These are phyloP conservation scores for Trypoxylus dichotomus DNA, from an alignment of 1,140 invertebrate species.

Conservation along the genomic window DNA sequence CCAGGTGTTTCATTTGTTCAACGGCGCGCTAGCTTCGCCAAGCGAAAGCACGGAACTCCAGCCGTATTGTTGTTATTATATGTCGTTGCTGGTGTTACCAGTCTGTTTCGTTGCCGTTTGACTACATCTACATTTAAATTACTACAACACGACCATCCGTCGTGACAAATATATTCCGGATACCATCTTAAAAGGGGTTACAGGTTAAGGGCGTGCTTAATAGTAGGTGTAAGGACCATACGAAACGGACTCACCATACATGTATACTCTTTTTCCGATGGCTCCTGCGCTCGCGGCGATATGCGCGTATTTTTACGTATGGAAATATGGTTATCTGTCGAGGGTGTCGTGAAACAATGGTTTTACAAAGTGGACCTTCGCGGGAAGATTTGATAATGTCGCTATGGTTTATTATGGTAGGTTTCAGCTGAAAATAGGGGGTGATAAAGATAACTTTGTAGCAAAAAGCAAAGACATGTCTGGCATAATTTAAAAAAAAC, in stretches of 20 bases:
- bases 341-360: not conserved
- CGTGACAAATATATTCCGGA: constrained; percentile 21
- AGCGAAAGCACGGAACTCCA: not conserved
- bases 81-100: not conserved
- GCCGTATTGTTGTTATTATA: not conserved
- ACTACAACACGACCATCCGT: constrained; percentile 4
- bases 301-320: not conserved
- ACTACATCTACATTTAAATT: constrained; percentile 16
- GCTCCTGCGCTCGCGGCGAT: not conserved
- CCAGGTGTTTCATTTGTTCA: not conserved
- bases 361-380: not conserved
- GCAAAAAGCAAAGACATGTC: too few species aligned
- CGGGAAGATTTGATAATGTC: not conserved
- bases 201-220: constrained; percentile 10
- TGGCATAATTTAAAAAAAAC: too few species aligned
- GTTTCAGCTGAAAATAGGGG: not conserved
- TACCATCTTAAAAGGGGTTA: constrained; percentile 2
- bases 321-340: not conserved
- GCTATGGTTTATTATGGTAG: not conserved
- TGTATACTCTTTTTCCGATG: not conserved
- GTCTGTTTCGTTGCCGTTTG: not conserved
- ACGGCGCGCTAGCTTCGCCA: not conserved
- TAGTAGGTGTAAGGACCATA: constrained; percentile 17
- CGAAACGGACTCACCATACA: not conserved
- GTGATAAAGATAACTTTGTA: too few species aligned